These are phyloP conservation scores for Poecilobothrus nobilitatus DNA, from an alignment of 2,888 invertebrate genomes.

Conservation along the genomic window DNA sequence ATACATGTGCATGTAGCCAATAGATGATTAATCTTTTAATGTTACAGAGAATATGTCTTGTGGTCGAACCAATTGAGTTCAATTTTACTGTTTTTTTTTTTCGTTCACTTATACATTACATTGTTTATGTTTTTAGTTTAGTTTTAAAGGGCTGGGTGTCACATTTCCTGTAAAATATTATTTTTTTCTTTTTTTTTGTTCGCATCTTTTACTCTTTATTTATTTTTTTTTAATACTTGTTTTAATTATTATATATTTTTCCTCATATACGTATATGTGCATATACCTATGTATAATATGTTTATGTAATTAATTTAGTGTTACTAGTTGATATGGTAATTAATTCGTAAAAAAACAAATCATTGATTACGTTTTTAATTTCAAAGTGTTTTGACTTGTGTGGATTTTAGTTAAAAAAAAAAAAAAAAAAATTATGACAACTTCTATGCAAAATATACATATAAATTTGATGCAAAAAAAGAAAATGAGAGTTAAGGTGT, in stretches of 20 bases:
- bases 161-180: background rate
- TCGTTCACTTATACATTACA: too few relatives aligned
- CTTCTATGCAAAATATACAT: too few relatives aligned
- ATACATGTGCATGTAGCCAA: too few relatives aligned
- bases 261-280: too few relatives aligned
- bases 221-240: background rate
- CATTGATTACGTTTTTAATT: background rate
- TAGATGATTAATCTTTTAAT: too few relatives aligned
- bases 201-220: background rate
- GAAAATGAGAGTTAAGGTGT: too few relatives aligned
- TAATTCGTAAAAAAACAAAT: background rate
- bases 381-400: background rate
- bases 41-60: background rate
- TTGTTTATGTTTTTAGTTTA: background rate
- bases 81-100: too few relatives aligned
- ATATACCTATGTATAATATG: too few relatives aligned
- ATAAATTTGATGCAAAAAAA: too few relatives aligned
- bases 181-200: background rate
- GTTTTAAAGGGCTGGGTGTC: background rate
- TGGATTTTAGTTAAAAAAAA: background rate
- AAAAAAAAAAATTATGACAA: too few relatives aligned
- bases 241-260: too few relatives aligned
- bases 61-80: background rate
- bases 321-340: background rate
- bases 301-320: background rate